A percentile compares a stretch with the other conserved stretches of the same genome.
These are phyloP conservation scores for Sitophilus oryzae DNA, from an alignment of 1,140 invertebrate genomes.

Conservation along the genomic window DNA sequence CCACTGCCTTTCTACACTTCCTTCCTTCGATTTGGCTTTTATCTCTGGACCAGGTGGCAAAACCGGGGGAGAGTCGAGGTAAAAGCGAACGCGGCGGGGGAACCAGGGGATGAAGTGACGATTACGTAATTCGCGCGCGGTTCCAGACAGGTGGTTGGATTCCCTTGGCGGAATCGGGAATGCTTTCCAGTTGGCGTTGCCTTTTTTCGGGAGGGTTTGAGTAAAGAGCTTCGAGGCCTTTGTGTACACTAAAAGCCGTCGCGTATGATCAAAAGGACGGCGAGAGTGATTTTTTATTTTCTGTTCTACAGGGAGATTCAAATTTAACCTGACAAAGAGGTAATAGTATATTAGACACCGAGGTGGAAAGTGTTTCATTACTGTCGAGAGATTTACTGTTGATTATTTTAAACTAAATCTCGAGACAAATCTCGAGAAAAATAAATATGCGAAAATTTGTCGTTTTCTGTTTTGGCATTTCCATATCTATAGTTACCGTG, in stretches of 20 bases:
- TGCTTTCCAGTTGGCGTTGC: not conserved
- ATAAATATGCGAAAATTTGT: no score
- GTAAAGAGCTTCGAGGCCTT: not conserved
- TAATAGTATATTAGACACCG: no score
- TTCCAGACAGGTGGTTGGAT: conserved; percentile 15
- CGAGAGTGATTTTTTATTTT: no score
- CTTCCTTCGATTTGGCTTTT: conserved; percentile 20
- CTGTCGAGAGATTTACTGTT: no score
- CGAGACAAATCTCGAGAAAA: no score
- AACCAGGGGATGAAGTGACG: conserved; percentile 10
- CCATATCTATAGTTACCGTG: no score
- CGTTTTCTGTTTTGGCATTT: no score
- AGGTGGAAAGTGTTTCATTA: no score
- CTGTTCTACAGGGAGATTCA: no score
- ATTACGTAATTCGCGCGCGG: conserved; percentile 20
- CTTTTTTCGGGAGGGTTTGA: not conserved
- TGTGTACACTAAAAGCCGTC: not conserved
- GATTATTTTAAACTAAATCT: no score
- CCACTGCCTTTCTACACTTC: conserved; percentile 18
- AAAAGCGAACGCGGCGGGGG: conserved; percentile 18
- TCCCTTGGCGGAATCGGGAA: conserved; percentile 1
- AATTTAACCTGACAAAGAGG: no score
- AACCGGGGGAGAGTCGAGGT: conserved; percentile 19
- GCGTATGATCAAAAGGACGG: not conserved
- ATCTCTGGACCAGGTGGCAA: conserved; percentile 14